Base-by-base conservation (phyloP, 2,113 vertebrate genomes). In the Pipa parva region DNA sequence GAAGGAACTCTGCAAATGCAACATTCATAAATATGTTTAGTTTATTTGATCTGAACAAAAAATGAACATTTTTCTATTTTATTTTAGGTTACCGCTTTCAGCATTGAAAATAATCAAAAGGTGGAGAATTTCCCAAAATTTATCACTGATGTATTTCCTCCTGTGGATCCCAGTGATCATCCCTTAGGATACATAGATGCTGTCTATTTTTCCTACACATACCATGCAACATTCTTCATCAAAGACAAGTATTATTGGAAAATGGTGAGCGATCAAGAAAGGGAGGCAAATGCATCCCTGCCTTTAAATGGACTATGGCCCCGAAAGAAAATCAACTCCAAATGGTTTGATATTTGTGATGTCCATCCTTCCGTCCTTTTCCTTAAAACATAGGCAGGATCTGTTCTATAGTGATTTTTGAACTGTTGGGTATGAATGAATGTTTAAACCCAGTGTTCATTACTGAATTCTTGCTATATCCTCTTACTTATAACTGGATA, bases 311-410 rank as follows among this genome's bases (percentile, higher is more conserved):
- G 73, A 39, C 51, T 77, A 12, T 63, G 65, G 39, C 55, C 69
- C 20, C 36, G 55, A 5, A 48, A 51, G 17, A 72, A 68, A n/a
- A 61, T 77, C 33, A 64, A 63, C 21, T 66, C 71, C 3, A 62
- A 46, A 28, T 77, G 75, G 75, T 72, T 64, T 20, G 73, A 75
- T 31, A 74, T 77, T 54, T 77, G 75, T 28, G 73, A 77, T 36
- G 73, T 77, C 52, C 75, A 77, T 21, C 59, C 64, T 0, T 72
- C 69, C 20, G 74, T 75, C 27, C 69, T 77, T 59, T 87, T 68
- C 46, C 73, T 86, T 6, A 75, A 17, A 12, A 59, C 26, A 9
- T 70, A 70, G 50, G 17, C 31, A 28, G 4, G 33, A 50, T 22
- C 11, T 1, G 46, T 51, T 11, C n/a, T n/a, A n/a, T n/a, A n/a